These are phyloP conservation scores for Manis pentadactyla DNA, from an alignment of 2,797 vertebrate genomes.

Conservation along the genomic window DNA sequence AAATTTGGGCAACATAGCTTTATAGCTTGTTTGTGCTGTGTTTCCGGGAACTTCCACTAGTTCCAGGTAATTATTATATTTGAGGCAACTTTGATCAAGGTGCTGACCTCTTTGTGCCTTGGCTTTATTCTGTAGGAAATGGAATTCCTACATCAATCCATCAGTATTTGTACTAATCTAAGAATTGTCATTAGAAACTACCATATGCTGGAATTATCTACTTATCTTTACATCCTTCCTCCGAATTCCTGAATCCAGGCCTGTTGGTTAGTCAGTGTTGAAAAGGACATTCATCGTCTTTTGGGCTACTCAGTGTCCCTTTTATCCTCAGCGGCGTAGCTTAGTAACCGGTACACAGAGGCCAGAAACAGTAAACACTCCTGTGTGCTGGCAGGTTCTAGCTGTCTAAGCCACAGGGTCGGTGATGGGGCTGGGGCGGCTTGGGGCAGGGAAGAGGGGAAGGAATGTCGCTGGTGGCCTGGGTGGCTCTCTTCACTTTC, in stretches of 20 bases:
- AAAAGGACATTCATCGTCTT: conserved; percentile 2
- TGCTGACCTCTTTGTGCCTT: not conserved
- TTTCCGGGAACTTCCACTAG: not conserved
- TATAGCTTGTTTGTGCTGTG: accelerated
- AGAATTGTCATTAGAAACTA: not conserved
- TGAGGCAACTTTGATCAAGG: not conserved
- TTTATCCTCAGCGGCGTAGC: not conserved
- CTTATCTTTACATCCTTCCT: not conserved
- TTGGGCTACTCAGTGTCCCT: not conserved
- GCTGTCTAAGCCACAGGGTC: not conserved
- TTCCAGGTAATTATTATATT: not conserved
- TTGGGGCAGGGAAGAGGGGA: accelerated
- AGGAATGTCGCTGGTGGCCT: not conserved
- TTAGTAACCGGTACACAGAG: conserved; percentile 50
- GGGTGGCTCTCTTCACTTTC: not conserved
- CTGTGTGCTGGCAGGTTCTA: not conserved
- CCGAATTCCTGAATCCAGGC: not conserved
- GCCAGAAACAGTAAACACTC: not conserved
- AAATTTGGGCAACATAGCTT: not conserved
- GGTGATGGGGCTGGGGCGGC: not conserved
- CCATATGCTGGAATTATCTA: not conserved
- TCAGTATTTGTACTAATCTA: not conserved
- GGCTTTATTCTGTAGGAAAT: conserved; percentile 11
- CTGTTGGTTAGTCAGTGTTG: not conserved
- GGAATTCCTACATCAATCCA: not conserved